Conservation (phyloP, 2,888 invertebrate genomes). For the Heteromurus nitidus region DNA sequence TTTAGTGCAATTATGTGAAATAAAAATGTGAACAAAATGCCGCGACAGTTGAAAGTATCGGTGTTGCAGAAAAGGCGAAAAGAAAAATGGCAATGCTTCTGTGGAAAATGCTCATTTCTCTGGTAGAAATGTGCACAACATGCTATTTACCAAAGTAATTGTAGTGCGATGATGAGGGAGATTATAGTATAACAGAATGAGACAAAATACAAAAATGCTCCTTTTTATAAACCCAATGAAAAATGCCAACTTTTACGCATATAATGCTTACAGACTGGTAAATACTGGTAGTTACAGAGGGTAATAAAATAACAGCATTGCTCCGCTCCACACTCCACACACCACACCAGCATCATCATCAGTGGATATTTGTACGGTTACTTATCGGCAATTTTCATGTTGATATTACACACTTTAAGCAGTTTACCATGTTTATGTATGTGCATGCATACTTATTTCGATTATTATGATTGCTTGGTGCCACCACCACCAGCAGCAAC, state of each 20-base stretch:
- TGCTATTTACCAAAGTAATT: constrained; percentile 14
- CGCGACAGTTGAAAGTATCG: constrained; percentile 23
- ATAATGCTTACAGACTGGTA: constrained; percentile 28
- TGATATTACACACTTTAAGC: constrained; percentile 25
- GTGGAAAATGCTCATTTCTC: constrained; percentile 33
- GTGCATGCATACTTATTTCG: constrained; percentile 10
- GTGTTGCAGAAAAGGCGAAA: constrained; percentile 26
- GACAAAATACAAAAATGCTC: constrained; percentile 49
- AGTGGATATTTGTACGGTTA: constrained; percentile 11
- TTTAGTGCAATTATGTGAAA: constrained; percentile 52
- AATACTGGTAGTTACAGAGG: constrained; percentile 4
- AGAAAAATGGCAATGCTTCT: constrained; percentile 14
- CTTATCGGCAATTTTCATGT: constrained; percentile 33
- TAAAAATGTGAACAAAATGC: constrained; percentile 18
- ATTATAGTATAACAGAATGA: constrained; percentile 31
- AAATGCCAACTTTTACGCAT: constrained; percentile 32
- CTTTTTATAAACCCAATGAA: constrained; percentile 52
- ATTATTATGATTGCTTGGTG: constrained; percentile 10
- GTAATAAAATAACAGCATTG: constrained; percentile 25
- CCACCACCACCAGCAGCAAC: background rate
- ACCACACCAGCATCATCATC: constrained; percentile 17
- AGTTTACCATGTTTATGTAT: constrained; percentile 18
- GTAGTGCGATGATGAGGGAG: constrained; percentile 36
- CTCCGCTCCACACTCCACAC: background rate
- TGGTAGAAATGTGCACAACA: background rate